Percentiles rank a stretch among this genome's conserved stretches.
Conservation (phyloP, 1,140 invertebrate species). For the Leptinotarsa texana region DNA sequence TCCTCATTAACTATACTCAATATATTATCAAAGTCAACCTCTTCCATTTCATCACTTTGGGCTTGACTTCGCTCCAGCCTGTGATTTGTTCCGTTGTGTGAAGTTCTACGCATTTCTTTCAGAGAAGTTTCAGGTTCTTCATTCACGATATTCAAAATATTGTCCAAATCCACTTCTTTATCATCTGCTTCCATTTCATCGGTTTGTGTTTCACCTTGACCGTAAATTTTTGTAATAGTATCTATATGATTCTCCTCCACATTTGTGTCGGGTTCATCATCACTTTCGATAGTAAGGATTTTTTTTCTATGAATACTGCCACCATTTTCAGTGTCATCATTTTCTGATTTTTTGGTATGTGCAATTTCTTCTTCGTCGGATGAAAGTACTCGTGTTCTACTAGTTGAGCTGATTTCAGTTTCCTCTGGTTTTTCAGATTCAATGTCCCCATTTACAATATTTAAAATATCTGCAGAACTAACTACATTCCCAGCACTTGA, state of each 20-base stretch:
- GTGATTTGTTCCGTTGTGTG: neutral
- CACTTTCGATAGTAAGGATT: neutral
- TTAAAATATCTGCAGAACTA: neutral
- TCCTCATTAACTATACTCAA: slow-evolving; percentile 19
- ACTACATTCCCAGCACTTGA: too few species aligned
- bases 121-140: neutral
- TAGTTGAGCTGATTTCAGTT: too few species aligned
- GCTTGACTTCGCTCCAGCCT: neutral
- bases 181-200: neutral
- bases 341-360: neutral
- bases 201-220: neutral
- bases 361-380: neutral
- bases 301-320: neutral
- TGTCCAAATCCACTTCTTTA: neutral
- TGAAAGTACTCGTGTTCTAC: too few species aligned
- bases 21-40: slow-evolving; percentile 19
- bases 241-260: neutral
- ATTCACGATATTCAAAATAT: neutral
- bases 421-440: too few species aligned
- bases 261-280: slow-evolving; percentile 6
- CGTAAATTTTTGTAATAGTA: neutral
- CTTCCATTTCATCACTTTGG: neutral
- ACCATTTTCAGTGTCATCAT: neutral
- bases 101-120: neutral
- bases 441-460: neutral